Conservation (phyloP, 2,797 vertebrate species). For the Megalops cyprinoides region DNA sequence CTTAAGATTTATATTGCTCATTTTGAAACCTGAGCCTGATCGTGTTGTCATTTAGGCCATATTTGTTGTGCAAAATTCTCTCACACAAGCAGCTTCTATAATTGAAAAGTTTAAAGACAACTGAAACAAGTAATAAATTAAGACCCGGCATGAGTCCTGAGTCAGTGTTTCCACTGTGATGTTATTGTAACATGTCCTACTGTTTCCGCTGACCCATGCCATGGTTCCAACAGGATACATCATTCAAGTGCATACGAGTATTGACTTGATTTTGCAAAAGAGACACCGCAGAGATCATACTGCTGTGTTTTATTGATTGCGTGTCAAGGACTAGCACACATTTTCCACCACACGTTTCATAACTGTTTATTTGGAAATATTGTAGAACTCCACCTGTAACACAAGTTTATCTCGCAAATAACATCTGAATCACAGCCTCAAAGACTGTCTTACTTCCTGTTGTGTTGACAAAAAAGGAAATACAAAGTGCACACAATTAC, state of each 20-base stretch:
- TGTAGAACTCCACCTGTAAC: background rate
- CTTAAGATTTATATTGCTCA: background rate
- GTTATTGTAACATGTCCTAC: background rate
- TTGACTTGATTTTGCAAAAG: background rate
- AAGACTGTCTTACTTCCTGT: background rate
- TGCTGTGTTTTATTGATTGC: no score
- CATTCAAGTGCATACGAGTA: background rate
- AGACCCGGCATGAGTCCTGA: background rate
- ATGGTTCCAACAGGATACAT: background rate
- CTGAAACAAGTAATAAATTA: background rate
- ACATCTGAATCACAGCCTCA: background rate
- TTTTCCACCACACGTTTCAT: background rate
- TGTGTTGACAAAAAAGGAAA: background rate
- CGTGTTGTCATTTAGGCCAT: background rate
- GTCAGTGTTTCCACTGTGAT: conserved; percentile 10
- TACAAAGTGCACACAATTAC: conserved; percentile 2
- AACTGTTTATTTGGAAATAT: background rate
- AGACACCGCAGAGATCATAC: no score
- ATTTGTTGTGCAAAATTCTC: no score
- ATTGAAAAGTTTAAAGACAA: background rate
- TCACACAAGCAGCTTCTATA: background rate
- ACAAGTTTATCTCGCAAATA: background rate
- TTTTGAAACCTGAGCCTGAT: background rate
- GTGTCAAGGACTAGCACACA: no score
- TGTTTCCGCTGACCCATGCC: background rate